These are phyloP conservation scores for Xanthia icteritia DNA, from an alignment of 2,888 invertebrate genomes.

Conservation along the genomic window DNA sequence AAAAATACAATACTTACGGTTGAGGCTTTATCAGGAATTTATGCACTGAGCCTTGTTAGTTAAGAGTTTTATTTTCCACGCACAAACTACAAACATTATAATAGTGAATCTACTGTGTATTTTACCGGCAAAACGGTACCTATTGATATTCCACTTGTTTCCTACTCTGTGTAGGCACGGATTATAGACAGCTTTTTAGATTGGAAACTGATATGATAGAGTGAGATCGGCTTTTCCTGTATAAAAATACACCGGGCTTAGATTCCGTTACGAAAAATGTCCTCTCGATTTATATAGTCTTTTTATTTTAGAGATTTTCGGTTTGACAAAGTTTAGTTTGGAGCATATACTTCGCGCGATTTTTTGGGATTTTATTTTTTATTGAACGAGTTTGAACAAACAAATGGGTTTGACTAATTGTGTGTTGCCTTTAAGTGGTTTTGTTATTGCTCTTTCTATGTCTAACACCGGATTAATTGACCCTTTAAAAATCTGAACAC, in stretches of 20 bases:
- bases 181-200: constrained; percentile 37
- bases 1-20: not conserved
- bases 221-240: constrained; percentile 25
- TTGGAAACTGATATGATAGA: constrained; percentile 40
- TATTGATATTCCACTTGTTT: constrained; percentile 4
- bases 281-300: not conserved
- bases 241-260: constrained; percentile 29
- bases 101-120: too few relatives aligned
- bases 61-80: not conserved
- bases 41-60: not conserved
- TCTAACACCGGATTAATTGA: not conserved
- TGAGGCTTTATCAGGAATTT: not conserved
- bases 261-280: constrained; percentile 9
- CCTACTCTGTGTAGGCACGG: constrained; percentile 28
- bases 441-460: not conserved
- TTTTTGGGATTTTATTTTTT: not conserved
- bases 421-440: not conserved
- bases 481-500: not conserved
- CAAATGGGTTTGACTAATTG: not conserved
- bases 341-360: not conserved
- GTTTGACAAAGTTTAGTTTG: not conserved
- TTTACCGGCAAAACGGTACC: not conserved
- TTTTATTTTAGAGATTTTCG: not conserved
- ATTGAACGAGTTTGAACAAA: not conserved
- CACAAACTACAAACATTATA: not conserved